A percentile compares a stretch with the other conserved stretches of the same genome.
These are phyloP conservation scores for Pristionchus japonicus DNA, from an alignment of 2,888 invertebrate species.

Conservation along the genomic window DNA sequence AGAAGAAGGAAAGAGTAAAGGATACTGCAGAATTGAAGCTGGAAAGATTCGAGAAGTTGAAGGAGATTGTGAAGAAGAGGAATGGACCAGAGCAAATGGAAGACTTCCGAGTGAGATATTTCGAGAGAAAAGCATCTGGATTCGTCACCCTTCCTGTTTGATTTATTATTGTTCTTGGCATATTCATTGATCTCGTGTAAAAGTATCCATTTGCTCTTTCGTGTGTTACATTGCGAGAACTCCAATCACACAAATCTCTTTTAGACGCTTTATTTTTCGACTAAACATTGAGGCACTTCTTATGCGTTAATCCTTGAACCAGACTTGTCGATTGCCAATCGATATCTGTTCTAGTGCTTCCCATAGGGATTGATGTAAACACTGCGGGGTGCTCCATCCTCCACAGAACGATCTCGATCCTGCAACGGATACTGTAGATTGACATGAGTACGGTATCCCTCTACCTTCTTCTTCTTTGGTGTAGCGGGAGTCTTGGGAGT, in stretches of 20 bases:
- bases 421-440: not conserved
- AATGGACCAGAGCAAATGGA: conserved; percentile 61
- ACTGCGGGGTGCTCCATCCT: not conserved
- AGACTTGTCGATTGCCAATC: not conserved
- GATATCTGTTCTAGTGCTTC: not conserved
- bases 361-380: not conserved
- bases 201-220: no score
- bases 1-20: conserved; percentile 41
- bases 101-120: conserved; percentile 54
- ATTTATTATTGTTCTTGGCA: conserved; percentile 31
- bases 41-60: conserved; percentile 54
- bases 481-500: not conserved
- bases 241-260: not conserved
- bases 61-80: conserved; percentile 59
- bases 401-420: not conserved
- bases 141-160: conserved; percentile 55
- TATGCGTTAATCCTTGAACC: not conserved
- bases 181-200: not conserved
- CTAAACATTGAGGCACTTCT: not conserved
- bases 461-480: not conserved
- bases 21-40: conserved; percentile 48
- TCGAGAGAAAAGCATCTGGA: conserved; percentile 54
- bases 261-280: not conserved
- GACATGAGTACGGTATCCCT: not conserved
- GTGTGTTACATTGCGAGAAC: no score